Percentiles rank a stretch among this genome's conserved stretches.
Evolutionary conservation across 1,140 invertebrate genomes (phyloP).

Genomic region (Neodiprion lecontei): DNA sequence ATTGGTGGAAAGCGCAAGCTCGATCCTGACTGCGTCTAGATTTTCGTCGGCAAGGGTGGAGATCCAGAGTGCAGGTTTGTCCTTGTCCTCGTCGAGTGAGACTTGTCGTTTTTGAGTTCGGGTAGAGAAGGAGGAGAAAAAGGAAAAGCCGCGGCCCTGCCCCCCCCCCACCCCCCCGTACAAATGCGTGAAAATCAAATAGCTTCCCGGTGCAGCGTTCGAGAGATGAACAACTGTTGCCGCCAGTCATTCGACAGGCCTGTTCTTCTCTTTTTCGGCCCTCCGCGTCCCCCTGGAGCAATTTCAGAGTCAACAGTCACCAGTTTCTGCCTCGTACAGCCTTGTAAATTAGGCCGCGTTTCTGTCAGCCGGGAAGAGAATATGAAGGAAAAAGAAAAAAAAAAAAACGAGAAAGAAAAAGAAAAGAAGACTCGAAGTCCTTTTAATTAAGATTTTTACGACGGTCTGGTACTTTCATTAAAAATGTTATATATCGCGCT

Average conservation of each 20-base stretch:
- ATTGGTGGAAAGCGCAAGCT: background rate
- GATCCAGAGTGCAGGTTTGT: background rate
- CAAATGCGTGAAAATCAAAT: conserved; percentile 2
- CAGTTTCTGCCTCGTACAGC: background rate
- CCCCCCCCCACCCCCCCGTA: too few relatives aligned
- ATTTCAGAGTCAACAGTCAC: background rate
- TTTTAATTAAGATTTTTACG: conserved; percentile 1
- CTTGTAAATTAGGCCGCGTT: background rate
- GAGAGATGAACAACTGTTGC: background rate
- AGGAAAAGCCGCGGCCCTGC: too few relatives aligned
- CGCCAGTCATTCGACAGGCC: background rate
- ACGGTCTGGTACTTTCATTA: background rate
- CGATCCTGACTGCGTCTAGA: background rate
- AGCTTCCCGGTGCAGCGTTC: background rate
- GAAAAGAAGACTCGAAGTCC: background rate
- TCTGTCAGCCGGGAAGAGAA: background rate
- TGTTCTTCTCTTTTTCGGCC: background rate
- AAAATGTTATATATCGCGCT: background rate
- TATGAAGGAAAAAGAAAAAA: background rate
- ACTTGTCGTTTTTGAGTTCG: background rate
- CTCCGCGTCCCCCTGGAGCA: background rate
- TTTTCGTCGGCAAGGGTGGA: background rate
- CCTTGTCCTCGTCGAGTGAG: background rate
- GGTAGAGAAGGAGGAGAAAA: background rate
- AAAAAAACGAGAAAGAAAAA: too few relatives aligned